phyloP scores from a whole-genome alignment of 2,888 invertebrate species.

The Eristalinus aeneus region DNA sequence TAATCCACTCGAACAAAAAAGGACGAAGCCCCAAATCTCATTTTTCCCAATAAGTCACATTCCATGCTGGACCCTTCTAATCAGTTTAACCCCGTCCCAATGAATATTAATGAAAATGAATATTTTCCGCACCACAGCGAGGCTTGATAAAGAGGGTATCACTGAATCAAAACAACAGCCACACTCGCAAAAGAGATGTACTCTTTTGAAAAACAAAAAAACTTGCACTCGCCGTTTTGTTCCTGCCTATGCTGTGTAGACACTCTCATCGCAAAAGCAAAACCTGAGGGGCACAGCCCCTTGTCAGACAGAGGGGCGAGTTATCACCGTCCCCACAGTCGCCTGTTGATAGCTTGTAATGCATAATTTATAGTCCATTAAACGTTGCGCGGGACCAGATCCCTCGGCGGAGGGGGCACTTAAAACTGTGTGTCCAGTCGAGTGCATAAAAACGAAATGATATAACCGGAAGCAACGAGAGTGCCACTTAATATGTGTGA shows the following conservation, averaged over 20 bases:
- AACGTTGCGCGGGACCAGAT: background rate
- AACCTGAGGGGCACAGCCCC: background rate
- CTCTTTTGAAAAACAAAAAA: background rate
- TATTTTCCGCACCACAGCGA: background rate
- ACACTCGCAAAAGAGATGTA: background rate
- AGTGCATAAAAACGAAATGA: slow-evolving; percentile 8
- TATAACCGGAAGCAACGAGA: slow-evolving; percentile 12
- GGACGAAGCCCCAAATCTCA: background rate
- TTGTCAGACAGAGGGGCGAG: background rate
- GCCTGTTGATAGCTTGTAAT: slow-evolving; percentile 36
- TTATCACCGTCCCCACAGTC: slow-evolving; percentile 35
- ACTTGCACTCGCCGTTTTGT: background rate
- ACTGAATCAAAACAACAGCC: background rate
- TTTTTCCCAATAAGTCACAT: background rate
- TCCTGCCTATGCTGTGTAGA: background rate
- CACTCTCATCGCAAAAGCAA: slow-evolving; percentile 6
- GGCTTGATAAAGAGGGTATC: background rate
- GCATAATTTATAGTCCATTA: slow-evolving; percentile 51
- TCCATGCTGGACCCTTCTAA: background rate
- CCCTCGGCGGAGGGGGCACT: background rate
- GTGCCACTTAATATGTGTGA: slow-evolving; percentile 11
- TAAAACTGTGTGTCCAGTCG: slow-evolving; percentile 26
- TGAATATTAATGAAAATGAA: background rate
- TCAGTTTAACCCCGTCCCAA: background rate
- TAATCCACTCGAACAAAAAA: background rate